Conservation (phyloP, 2,797 vertebrate genomes). For the Cryptoprocta ferox region DNA sequence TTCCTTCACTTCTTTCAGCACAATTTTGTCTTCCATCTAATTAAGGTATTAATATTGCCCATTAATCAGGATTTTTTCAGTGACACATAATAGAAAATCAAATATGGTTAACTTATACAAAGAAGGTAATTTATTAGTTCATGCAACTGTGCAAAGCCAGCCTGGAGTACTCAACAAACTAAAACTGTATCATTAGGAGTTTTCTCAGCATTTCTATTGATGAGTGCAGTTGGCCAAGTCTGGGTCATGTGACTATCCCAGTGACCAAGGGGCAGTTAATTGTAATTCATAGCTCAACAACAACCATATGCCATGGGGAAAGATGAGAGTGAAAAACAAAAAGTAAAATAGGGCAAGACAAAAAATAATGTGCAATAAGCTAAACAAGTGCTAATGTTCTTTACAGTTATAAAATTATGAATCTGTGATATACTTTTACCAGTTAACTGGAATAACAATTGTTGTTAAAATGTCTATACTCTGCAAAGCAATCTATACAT, state of each 20-base stretch:
- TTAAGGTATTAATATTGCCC: not conserved
- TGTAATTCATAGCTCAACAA: not conserved
- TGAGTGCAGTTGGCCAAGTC: not conserved
- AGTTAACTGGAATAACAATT: not conserved
- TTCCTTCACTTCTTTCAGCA: constrained; percentile 14
- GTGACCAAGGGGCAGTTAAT: not conserved
- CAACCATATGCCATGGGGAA: not conserved
- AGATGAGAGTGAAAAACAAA: not conserved
- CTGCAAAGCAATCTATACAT: not conserved
- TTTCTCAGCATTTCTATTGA: constrained; percentile 10
- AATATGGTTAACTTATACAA: not conserved
- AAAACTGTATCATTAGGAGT: not conserved
- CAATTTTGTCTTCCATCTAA: constrained; percentile 44
- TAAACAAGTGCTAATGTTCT: not conserved
- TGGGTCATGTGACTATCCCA: not conserved
- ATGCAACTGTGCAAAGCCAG: not conserved
- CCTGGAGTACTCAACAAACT: not conserved
- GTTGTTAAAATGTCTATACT: not conserved
- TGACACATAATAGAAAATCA: constrained; percentile 31
- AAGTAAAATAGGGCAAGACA: not conserved
- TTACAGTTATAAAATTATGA: constrained; percentile 19
- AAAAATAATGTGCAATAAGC: not conserved
- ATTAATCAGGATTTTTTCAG: not conserved
- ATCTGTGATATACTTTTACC: not conserved
- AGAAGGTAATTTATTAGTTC: constrained; percentile 34